phyloP scores from a whole-genome alignment of 2,888 invertebrate genomes.

The Erebia epiphron region DNA sequence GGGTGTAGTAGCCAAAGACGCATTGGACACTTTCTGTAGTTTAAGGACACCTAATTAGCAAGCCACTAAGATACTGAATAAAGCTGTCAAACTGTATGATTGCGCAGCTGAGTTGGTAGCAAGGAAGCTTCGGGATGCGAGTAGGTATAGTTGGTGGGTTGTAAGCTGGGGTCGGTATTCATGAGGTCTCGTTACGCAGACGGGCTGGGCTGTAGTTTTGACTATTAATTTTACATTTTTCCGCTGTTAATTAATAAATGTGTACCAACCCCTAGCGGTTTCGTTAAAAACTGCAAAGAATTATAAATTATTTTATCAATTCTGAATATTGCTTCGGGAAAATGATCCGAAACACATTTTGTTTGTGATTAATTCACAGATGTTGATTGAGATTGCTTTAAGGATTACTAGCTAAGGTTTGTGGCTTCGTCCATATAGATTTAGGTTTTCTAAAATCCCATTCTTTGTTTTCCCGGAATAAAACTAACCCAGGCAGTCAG shows the following conservation, averaged over 20 bases:
- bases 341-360: no score
- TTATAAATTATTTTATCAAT: constrained; percentile 16
- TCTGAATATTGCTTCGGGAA: background rate
- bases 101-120: background rate
- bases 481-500: no score
- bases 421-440: no score
- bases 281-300: constrained; percentile 12
- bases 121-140: background rate
- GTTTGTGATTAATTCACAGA: no score
- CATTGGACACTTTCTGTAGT: no score
- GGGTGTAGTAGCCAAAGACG: no score
- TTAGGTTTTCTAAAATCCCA: no score
- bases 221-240: constrained; percentile 16
- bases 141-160: background rate
- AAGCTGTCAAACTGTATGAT: background rate
- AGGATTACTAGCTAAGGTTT: no score
- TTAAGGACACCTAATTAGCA: no score
- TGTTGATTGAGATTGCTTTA: no score
- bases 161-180: background rate
- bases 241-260: constrained; percentile 8
- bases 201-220: background rate
- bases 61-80: no score
- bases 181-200: constrained; percentile 13
- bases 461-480: no score
- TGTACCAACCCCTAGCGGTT: background rate